phyloP scores from a whole-genome alignment of 1,140 invertebrate species.

The Drosophila sproati region DNA sequence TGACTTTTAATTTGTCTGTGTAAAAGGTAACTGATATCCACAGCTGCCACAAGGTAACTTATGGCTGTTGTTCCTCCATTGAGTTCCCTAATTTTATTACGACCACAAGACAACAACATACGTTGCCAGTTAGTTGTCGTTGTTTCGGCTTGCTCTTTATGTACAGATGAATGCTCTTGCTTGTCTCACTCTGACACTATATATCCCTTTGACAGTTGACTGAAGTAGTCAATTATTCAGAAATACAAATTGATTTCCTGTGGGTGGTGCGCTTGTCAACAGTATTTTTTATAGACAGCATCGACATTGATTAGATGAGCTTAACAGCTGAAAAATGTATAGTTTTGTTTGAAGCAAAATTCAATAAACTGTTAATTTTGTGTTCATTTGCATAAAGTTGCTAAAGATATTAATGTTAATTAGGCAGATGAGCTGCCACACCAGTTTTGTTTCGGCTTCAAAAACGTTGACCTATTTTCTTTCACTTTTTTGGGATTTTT shows the following conservation, averaged over 20 bases:
- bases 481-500: neutral
- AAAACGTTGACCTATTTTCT: neutral
- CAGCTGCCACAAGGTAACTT: conserved; percentile 32
- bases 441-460: neutral
- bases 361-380: too few relatives aligned
- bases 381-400: too few relatives aligned
- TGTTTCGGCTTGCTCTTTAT: neutral
- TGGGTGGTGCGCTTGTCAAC: neutral
- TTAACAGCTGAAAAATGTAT: neutral
- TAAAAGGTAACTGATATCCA: conserved; percentile 29
- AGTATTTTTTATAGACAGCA: neutral
- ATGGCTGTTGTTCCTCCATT: conserved; percentile 15
- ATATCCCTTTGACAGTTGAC: conserved; percentile 13
- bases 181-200: conserved; percentile 1
- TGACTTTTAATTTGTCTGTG: conserved; percentile 71
- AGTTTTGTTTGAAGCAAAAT: too few relatives aligned
- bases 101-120: neutral
- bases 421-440: neutral
- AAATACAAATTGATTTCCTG: conserved; percentile 1
- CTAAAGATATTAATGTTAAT: neutral
- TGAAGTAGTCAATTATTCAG: conserved; percentile 21
- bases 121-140: conserved; percentile 12
- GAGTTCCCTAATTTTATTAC: conserved; percentile 36
- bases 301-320: neutral
- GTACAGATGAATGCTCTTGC: neutral